Conservation (phyloP, 92 coral and sea anemone species). For the Epizoanthus stellaris region DNA sequence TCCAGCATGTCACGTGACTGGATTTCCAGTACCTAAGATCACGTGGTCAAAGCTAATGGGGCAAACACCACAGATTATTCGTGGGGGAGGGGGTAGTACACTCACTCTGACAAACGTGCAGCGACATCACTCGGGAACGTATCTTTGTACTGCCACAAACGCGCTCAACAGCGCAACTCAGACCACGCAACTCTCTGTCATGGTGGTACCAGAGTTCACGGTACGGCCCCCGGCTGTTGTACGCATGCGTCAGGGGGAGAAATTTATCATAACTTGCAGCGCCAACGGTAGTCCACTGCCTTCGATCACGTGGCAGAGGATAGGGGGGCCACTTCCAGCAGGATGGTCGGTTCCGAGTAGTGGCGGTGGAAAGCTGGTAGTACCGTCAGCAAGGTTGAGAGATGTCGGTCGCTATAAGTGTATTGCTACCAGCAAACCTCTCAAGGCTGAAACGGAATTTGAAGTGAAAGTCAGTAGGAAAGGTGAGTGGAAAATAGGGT, state of each 20-base stretch:
- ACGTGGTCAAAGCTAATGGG: conserved; percentile 40
- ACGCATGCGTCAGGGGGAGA: not conserved
- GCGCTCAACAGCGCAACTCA: not conserved
- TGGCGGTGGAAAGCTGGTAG: not conserved
- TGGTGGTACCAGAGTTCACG: conserved; percentile 30
- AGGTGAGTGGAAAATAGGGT: not conserved
- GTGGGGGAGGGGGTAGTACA: not conserved
- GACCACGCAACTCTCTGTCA: conserved; percentile 37
- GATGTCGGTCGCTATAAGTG: conserved; percentile 41
- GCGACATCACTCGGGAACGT: conserved; percentile 33
- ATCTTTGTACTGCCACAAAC: conserved; percentile 31
- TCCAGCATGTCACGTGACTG: conserved; percentile 39
- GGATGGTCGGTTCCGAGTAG: conserved; percentile 6
- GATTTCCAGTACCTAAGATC: conserved; percentile 38
- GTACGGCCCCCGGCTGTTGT: conserved; percentile 14
- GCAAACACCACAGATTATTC: not conserved
- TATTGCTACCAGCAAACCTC: conserved; percentile 34
- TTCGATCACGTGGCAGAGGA: conserved; percentile 36
- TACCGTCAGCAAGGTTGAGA: not conserved
- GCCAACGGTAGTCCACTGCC: conserved; percentile 34
- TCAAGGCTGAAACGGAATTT: conserved; percentile 28
- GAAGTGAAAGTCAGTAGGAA: not conserved
- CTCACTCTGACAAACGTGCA: conserved; percentile 12
- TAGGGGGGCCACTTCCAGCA: conserved; percentile 26
- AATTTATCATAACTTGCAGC: not conserved